A percentile compares a stretch with the other conserved stretches of the same genome.
phyloP scores from a whole-genome alignment of 30 jellyfish, hydroid and myxozoan genomes.

The Pelagia noctiluca region DNA sequence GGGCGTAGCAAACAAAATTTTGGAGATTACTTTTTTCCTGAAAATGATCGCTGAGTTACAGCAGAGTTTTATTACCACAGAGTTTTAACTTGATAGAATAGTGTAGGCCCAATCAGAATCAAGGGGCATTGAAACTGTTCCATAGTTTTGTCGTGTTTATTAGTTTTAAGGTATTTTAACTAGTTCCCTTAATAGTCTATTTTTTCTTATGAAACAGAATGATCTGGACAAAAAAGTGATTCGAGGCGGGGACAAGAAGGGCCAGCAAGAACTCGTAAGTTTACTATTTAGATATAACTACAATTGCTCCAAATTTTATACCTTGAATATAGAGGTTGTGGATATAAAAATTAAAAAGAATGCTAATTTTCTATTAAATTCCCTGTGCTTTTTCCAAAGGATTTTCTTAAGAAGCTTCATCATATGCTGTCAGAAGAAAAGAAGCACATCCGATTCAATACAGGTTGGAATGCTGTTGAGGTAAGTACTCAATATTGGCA shows the following conservation, averaged over 20 bases:
- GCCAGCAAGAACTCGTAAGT: slow-evolving; percentile 84
- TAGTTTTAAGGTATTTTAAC: neutral
- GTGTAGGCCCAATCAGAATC: too few relatives aligned
- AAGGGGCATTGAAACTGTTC: too few relatives aligned
- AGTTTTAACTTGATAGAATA: too few relatives aligned
- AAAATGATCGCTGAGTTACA: too few relatives aligned
- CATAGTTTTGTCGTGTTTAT: too few relatives aligned
- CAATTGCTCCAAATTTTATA: too few relatives aligned
- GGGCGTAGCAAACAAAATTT: too few relatives aligned
- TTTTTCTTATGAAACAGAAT: slow-evolving; percentile 23
- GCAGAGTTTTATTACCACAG: too few relatives aligned
- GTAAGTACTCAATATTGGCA: slow-evolving; percentile 38
- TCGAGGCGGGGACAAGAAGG: slow-evolving; percentile 91
- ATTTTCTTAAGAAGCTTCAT: slow-evolving; percentile 44
- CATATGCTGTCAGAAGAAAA: slow-evolving; percentile 73
- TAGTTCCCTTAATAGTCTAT: neutral
- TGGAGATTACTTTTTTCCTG: too few relatives aligned
- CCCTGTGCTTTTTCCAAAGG: slow-evolving; percentile 25
- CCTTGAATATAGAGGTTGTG: neutral
- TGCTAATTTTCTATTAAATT: neutral
- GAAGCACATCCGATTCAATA: slow-evolving; percentile 83
- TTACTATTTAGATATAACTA: too few relatives aligned
- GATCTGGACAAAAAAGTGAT: slow-evolving; percentile 81
- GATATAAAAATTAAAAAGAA: neutral
- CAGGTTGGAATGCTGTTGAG: slow-evolving; percentile 89